phyloP scores from a whole-genome alignment of 2,113 vertebrate species.

The Callopanchax toddi region DNA sequence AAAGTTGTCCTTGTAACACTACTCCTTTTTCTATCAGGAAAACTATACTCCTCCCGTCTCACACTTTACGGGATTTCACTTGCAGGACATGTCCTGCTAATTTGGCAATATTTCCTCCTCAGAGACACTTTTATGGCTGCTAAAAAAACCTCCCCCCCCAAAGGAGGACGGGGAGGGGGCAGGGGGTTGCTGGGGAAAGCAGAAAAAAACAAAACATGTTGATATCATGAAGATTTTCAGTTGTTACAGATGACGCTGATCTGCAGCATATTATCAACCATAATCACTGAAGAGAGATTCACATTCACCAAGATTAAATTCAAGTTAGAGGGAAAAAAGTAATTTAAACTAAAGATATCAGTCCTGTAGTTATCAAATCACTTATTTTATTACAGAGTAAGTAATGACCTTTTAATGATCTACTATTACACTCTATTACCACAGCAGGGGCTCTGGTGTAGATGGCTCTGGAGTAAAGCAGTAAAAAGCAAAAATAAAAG shows the following conservation, averaged over 20 bases:
- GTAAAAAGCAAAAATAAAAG: not conserved
- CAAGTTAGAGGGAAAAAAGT: too few relatives aligned
- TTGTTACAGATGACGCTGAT: slow-evolving; percentile 75
- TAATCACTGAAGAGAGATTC: too few relatives aligned
- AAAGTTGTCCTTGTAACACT: slow-evolving; percentile 18
- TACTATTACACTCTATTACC: not conserved
- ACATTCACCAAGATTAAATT: too few relatives aligned
- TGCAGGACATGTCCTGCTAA: slow-evolving; percentile 70
- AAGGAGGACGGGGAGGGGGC: slow-evolving; percentile 19
- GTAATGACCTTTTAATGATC: not conserved
- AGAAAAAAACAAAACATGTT: slow-evolving; percentile 67
- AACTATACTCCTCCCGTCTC: slow-evolving; percentile 35
- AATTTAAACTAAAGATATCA: not conserved
- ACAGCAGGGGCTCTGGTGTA: not conserved
- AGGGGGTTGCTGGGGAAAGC: slow-evolving; percentile 33
- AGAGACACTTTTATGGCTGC: slow-evolving; percentile 76
- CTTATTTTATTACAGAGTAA: not conserved
- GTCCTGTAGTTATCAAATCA: not conserved
- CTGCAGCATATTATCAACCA: not conserved
- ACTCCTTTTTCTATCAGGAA: slow-evolving; percentile 45
- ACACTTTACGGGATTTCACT: slow-evolving; percentile 67
- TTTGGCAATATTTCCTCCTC: slow-evolving; percentile 76
- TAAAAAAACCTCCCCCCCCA: slow-evolving; percentile 28
- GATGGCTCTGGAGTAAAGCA: not conserved
- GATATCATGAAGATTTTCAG: slow-evolving; percentile 65